These are phyloP conservation scores for Equus quagga DNA, from an alignment of 2,113 vertebrate species.

Conservation along the genomic window DNA sequence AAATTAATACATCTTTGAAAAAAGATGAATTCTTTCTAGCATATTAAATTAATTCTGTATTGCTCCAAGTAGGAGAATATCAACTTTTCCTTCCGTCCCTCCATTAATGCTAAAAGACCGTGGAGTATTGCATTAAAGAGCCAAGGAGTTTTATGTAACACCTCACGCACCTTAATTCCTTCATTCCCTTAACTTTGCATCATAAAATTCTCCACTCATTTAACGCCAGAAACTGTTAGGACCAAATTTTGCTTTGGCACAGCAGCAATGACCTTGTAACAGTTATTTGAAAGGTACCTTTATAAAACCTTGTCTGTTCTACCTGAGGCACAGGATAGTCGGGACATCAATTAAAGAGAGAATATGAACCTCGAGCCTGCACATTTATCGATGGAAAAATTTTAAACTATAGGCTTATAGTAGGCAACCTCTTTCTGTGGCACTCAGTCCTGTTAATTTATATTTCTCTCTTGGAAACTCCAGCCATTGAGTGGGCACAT, in stretches of 20 bases:
- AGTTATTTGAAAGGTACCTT: neutral
- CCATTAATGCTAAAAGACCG: neutral
- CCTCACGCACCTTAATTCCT: neutral
- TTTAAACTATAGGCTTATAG: neutral
- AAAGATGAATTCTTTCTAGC: neutral
- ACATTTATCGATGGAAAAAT: neutral
- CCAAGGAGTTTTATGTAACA: neutral
- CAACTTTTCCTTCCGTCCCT: neutral
- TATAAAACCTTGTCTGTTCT: neutral
- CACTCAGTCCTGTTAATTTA: neutral
- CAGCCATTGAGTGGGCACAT: neutral
- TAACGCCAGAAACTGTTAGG: neutral
- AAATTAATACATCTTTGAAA: slow-evolving; percentile 1
- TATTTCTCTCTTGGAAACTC: neutral
- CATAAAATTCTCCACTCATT: neutral
- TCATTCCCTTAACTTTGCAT: neutral
- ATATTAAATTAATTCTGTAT: neutral
- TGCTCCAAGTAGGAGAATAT: neutral
- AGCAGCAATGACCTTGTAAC: neutral
- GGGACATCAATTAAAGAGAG: neutral
- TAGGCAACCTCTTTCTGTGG: neutral
- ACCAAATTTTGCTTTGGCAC: neutral
- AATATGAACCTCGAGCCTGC: neutral
- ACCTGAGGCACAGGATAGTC: neutral
- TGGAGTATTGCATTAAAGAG: neutral